A percentile compares a stretch with the other conserved stretches of the same genome.
These are phyloP conservation scores for Rachycentron canadum DNA, from an alignment of 2,797 vertebrate species.

Conservation along the genomic window DNA sequence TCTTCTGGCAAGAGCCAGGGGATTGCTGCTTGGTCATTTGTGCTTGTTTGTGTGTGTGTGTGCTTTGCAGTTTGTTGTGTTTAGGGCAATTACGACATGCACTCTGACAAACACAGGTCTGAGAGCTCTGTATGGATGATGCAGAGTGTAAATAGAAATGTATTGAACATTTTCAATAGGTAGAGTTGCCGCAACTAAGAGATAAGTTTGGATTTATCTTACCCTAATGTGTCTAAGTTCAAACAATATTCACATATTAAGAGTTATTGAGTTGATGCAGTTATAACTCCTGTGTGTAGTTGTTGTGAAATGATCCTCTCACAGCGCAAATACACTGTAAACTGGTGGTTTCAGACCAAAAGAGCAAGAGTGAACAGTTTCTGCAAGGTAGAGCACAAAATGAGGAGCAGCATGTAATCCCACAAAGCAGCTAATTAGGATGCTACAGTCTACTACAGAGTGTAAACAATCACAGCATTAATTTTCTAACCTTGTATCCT, in stretches of 20 bases:
- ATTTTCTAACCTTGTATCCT: neutral
- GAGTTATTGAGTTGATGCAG: neutral
- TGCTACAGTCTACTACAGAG: neutral
- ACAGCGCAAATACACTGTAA: neutral
- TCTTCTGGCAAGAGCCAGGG: constrained; percentile 6
- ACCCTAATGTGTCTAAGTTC: neutral
- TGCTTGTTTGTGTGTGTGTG: neutral
- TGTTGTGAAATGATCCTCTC: neutral
- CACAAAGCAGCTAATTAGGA: constrained; percentile 3
- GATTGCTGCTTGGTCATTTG: constrained; percentile 19
- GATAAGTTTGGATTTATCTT: neutral
- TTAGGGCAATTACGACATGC: neutral
- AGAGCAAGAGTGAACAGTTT: neutral
- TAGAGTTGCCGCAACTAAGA: neutral
- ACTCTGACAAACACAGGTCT: neutral
- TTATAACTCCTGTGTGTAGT: neutral
- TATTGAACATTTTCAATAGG: neutral
- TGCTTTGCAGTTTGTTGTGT: constrained; percentile 17
- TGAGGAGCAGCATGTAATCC: neutral
- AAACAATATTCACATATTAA: neutral
- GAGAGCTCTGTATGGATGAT: neutral
- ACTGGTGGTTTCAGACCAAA: neutral
- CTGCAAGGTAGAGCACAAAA: neutral
- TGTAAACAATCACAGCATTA: neutral
- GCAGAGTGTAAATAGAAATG: neutral